Conservation (phyloP, 2,113 vertebrate genomes). For the Nansenia antarctica region DNA sequence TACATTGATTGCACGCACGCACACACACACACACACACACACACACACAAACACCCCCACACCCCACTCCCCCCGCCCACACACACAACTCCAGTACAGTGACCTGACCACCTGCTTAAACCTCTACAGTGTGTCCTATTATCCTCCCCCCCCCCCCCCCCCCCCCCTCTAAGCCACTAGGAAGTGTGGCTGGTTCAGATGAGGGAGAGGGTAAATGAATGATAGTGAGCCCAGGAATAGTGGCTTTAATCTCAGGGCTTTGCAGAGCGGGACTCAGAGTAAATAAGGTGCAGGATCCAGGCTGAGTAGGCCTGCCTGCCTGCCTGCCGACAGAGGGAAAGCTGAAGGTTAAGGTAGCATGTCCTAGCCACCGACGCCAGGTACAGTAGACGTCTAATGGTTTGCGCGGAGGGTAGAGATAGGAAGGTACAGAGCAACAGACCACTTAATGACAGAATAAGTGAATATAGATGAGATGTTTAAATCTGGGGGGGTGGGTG, state of each 20-base stretch:
- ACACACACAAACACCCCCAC: conserved; percentile 2
- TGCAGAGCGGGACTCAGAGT: conserved; percentile 48
- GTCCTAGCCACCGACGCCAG: conserved; percentile 39
- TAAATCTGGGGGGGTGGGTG: conserved; percentile 1
- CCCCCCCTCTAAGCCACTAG: conserved; percentile 31
- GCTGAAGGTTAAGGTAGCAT: conserved; percentile 70
- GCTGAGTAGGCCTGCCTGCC: conserved; percentile 25
- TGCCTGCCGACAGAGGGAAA: too few relatives aligned
- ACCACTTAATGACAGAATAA: conserved; percentile 44
- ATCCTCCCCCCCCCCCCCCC: too few relatives aligned
- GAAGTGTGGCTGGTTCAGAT: conserved; percentile 51
- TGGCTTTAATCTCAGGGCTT: conserved; percentile 65
- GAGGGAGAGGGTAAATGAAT: conserved; percentile 65
- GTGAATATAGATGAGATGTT: conserved; percentile 53
- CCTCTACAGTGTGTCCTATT: conserved; percentile 27
- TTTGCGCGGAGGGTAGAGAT: conserved; percentile 29
- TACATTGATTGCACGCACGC: not conserved
- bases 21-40: not conserved
- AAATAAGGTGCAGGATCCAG: conserved; percentile 50
- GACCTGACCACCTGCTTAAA: conserved; percentile 56
- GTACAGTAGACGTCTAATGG: conserved; percentile 44
- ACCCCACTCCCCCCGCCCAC: too few relatives aligned
- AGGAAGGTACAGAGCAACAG: conserved; percentile 26
- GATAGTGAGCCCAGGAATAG: conserved; percentile 53
- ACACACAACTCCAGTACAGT: too few relatives aligned